A percentile compares a stretch with the other conserved stretches of the same genome.
Conservation (phyloP, 2,888 invertebrate species). For the Tetragonula carbonaria region DNA sequence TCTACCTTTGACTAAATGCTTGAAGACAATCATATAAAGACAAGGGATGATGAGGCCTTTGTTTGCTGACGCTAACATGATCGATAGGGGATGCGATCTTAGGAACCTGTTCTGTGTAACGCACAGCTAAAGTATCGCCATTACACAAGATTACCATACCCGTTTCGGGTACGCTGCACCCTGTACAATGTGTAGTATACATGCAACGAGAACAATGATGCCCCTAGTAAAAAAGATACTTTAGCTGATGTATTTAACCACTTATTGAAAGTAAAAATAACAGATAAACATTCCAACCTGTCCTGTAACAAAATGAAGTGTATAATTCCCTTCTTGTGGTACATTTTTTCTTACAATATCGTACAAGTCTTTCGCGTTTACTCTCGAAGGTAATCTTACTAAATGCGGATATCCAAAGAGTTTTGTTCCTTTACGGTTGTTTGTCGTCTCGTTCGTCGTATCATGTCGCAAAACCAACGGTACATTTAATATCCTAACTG, state of each 20-base stretch:
- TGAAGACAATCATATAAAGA: conserved; percentile 87
- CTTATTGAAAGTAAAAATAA: background rate
- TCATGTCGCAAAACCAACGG: conserved; percentile 86
- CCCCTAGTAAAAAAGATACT: conserved; percentile 82
- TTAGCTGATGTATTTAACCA: conserved; percentile 11
- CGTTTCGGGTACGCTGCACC: conserved; percentile 85
- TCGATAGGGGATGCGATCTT: conserved; percentile 82
- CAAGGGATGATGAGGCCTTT: conserved; percentile 85
- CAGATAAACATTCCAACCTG: conserved; percentile 82
- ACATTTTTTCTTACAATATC: conserved; percentile 84
- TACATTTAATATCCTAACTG: conserved; percentile 84
- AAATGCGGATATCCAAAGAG: conserved; percentile 86
- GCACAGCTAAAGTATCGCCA: conserved; percentile 85
- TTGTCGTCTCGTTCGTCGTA: conserved; percentile 83
- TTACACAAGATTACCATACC: conserved; percentile 85
- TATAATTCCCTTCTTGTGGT: conserved; percentile 84
- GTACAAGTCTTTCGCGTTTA: conserved; percentile 85
- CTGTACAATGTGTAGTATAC: conserved; percentile 86
- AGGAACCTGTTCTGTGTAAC: conserved; percentile 81
- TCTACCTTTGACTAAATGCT: conserved; percentile 87
- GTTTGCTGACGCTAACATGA: conserved; percentile 84
- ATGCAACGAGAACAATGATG: conserved; percentile 86
- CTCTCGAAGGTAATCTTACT: conserved; percentile 85
- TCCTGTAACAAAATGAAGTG: conserved; percentile 86
- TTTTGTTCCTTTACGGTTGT: conserved; percentile 83